Conservation (phyloP, 2,113 vertebrate genomes). For the Meles meles region DNA sequence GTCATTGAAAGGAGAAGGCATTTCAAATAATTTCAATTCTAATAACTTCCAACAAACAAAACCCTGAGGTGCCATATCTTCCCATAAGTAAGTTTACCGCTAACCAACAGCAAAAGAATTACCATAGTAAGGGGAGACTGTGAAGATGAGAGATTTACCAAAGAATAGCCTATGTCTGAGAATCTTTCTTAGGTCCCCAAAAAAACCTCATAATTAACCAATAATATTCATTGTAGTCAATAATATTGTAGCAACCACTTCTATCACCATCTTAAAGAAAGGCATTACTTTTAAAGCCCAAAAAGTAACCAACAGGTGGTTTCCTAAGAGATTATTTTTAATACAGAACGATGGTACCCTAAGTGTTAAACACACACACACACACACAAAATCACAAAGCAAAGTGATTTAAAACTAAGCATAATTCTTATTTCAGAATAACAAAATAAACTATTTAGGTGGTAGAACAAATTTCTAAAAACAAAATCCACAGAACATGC, state of each 20-base stretch:
- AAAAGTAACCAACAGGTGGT: not conserved
- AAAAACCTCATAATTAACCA: not conserved
- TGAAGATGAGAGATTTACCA: not conserved
- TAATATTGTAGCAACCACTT: not conserved
- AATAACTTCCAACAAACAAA: constrained; percentile 32
- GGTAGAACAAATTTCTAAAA: constrained; percentile 26
- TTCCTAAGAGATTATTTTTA: not conserved
- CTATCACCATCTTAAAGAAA: not conserved
- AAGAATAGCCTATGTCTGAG: not conserved
- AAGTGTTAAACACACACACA: not conserved
- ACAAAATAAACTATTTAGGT: constrained; percentile 10
- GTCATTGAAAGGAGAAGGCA: not conserved
- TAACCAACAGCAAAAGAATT: not conserved
- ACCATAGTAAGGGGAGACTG: not conserved
- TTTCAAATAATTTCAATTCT: not conserved
- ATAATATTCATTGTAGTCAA: not conserved
- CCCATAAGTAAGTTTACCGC: not conserved
- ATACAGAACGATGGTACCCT: not conserved
- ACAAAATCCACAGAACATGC: not conserved
- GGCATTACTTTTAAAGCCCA: not conserved
- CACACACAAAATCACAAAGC: not conserved
- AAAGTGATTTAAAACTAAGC: constrained; percentile 30
- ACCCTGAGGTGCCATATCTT: not conserved
- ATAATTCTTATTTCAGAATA: not conserved
- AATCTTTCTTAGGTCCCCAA: not conserved